Evolutionary conservation across 1,140 invertebrate genomes (phyloP).

Genomic region (Drosophila melanogaster): DNA sequence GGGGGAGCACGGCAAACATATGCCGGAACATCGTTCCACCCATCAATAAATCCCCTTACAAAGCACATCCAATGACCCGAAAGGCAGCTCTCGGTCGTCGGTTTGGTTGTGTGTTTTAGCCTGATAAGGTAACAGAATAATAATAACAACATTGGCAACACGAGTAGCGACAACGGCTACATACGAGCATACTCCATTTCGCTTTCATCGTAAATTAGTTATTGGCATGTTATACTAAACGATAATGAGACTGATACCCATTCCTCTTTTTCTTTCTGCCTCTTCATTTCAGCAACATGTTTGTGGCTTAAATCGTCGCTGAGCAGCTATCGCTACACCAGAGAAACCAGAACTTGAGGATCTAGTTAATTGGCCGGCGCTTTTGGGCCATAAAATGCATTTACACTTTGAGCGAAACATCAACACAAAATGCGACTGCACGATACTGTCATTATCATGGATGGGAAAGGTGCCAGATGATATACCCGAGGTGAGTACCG

Average conservation of each 20-base stretch:
- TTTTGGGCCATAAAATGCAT: conserved; percentile 88
- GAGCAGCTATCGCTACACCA: conserved; percentile 14
- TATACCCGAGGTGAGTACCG: conserved; percentile 92
- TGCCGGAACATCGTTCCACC: conserved; percentile 42
- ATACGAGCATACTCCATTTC: conserved; percentile 28
- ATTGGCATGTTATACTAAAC: conserved; percentile 80
- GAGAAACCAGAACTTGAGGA: conserved; percentile 32
- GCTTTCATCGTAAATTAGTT: conserved; percentile 80
- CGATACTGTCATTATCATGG: conserved; percentile 97
- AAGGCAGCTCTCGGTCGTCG: conserved; percentile 1
- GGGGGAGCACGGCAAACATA: conserved; percentile 54
- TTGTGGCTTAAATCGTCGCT: conserved; percentile 55
- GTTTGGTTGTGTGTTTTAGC: conserved; percentile 23
- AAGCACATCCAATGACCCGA: conserved; percentile 36
- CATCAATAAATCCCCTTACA: conserved; percentile 43
- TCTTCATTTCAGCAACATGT: conserved; percentile 61
- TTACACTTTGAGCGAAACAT: conserved; percentile 96
- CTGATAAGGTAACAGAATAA: conserved; percentile 67
- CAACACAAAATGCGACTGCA: conserved; percentile 97
- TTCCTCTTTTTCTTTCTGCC: conserved; percentile 4
- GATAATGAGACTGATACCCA: conserved; percentile 58
- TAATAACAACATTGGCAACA: conserved; percentile 43
- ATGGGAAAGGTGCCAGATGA: conserved; percentile 99
- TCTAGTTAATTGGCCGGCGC: conserved; percentile 28
- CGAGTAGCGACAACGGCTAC: conserved; percentile 6